Percentiles rank a stretch among this genome's conserved stretches.
Evolutionary conservation across 1,140 invertebrate genomes (phyloP).

Genomic region (Heliothis subflexa): DNA sequence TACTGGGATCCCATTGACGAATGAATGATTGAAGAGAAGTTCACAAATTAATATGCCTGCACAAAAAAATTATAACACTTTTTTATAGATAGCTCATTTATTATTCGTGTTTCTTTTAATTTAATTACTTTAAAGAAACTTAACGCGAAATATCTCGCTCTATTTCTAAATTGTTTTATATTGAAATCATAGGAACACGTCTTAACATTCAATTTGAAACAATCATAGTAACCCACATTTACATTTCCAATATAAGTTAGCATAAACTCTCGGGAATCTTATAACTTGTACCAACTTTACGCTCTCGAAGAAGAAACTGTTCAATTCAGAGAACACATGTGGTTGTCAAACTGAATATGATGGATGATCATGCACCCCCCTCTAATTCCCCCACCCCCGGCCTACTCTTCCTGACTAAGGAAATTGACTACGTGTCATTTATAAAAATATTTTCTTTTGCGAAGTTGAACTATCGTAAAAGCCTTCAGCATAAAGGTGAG

Average conservation of each 20-base stretch:
- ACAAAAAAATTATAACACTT: too few relatives aligned
- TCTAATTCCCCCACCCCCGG: slow-evolving; percentile 27
- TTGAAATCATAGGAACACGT: too few relatives aligned
- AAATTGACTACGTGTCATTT: slow-evolving; percentile 46
- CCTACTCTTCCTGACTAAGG: slow-evolving; percentile 24
- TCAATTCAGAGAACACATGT: slow-evolving; percentile 66
- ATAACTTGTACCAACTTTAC: slow-evolving; percentile 44
- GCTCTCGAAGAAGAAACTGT: slow-evolving; percentile 51
- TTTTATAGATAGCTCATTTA: too few relatives aligned
- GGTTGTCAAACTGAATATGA: slow-evolving; percentile 65
- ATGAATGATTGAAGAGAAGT: too few relatives aligned
- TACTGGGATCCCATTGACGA: too few relatives aligned
- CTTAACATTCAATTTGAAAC: background rate
- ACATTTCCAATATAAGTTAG: too few relatives aligned
- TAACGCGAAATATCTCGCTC: too few relatives aligned
- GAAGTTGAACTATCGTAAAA: background rate
- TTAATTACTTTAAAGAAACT: too few relatives aligned
- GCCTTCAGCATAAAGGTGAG: background rate
- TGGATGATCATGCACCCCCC: slow-evolving; percentile 53
- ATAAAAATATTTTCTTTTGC: slow-evolving; percentile 27
- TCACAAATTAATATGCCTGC: too few relatives aligned
- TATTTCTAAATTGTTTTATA: too few relatives aligned
- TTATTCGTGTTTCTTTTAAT: too few relatives aligned
- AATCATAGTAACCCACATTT: background rate
- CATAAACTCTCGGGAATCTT: background rate